Percentiles rank a stretch among this genome's conserved stretches.
phyloP scores from a whole-genome alignment of 1,140 invertebrate genomes.

The Bombus cullumanus region DNA sequence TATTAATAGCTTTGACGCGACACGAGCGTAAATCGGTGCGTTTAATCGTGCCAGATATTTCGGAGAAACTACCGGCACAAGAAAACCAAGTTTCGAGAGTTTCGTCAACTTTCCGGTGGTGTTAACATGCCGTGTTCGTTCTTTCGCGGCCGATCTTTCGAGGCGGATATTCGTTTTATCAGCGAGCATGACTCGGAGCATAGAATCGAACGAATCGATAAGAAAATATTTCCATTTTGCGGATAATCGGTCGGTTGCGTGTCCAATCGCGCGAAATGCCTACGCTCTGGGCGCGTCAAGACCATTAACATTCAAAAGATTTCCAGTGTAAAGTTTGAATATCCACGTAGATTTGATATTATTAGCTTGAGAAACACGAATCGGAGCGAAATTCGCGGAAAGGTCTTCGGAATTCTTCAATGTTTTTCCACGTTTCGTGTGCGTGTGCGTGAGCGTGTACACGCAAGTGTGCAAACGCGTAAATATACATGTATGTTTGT shows the following conservation, averaged over 20 bases:
- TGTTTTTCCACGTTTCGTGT: background rate
- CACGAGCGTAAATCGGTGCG: background rate
- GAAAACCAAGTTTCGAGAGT: no score
- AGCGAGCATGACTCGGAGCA: background rate
- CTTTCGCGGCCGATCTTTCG: no score
- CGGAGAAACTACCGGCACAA: no score
- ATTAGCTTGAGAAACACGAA: conserved; percentile 27
- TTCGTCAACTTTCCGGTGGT: no score
- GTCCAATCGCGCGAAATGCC: background rate
- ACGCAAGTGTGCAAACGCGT: conserved; percentile 2
- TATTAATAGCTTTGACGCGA: background rate
- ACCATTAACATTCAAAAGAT: background rate
- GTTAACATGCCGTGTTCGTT: no score
- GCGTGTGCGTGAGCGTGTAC: conserved; percentile 7
- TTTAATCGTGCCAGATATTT: background rate
- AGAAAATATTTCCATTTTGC: background rate
- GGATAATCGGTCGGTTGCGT: background rate
- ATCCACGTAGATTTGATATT: background rate
- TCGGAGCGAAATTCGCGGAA: conserved; percentile 4
- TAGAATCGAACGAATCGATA: background rate
- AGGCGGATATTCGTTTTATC: background rate
- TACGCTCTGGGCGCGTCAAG: background rate
- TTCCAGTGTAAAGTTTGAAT: conserved; percentile 1
- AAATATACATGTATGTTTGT: background rate
- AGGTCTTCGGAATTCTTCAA: background rate